phyloP scores from a whole-genome alignment of 2,113 vertebrate genomes.

The Trogon surrucura region DNA sequence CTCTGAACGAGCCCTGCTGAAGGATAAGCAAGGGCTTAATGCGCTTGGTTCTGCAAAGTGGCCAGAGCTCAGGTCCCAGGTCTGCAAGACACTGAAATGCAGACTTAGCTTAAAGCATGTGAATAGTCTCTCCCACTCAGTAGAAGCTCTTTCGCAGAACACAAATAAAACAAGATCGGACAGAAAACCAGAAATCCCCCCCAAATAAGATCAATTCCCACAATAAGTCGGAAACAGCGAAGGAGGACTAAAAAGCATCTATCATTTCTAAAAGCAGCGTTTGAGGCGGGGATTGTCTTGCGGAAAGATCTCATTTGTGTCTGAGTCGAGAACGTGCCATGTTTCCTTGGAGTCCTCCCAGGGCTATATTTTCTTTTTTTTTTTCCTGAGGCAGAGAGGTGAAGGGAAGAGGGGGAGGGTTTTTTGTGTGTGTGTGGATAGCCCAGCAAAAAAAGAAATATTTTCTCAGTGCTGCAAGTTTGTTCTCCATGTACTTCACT shows the following conservation, averaged over 20 bases:
- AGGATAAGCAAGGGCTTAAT: not conserved
- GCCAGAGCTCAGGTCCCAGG: not conserved
- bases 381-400: not conserved
- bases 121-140: not conserved
- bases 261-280: not conserved
- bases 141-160: not conserved
- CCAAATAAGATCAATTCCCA: not conserved
- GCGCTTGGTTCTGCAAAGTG: not conserved
- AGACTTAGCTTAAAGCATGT: not conserved
- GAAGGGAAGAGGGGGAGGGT: not conserved
- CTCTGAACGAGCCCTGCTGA: not conserved
- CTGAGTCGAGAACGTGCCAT: rapidly evolving
- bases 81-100: not conserved
- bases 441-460: not conserved
- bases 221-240: not conserved
- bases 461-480: not conserved
- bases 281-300: not conserved
- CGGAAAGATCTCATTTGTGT: not conserved
- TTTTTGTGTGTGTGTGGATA: not conserved
- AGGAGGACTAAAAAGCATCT: not conserved
- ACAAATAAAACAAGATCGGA: not conserved
- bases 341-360: not conserved
- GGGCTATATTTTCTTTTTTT: not conserved
- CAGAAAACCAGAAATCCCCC: not conserved
- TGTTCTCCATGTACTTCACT: not conserved